Percentiles rank a stretch among this genome's conserved stretches.
phyloP scores from a whole-genome alignment of 2,113 vertebrate genomes.

The Raphicerus campestris region DNA sequence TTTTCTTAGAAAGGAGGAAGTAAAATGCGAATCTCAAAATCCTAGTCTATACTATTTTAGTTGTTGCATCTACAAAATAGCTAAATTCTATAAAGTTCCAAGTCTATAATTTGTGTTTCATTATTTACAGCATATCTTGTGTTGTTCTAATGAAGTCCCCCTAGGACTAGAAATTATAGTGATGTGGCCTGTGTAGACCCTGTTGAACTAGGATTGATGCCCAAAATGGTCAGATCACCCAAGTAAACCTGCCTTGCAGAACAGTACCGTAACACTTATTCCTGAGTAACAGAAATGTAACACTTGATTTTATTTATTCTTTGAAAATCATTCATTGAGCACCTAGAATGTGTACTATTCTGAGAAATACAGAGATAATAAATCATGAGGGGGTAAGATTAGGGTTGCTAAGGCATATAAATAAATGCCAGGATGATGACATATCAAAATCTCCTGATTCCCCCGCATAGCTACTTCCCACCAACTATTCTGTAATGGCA shows the following conservation, averaged over 20 bases:
- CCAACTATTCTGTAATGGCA: no score
- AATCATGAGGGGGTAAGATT: not conserved
- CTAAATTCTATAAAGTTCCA: not conserved
- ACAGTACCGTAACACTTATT: not conserved
- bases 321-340: not conserved
- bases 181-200: no score
- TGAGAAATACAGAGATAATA: not conserved
- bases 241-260: not conserved
- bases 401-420: not conserved
- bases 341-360: not conserved
- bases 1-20: not conserved
- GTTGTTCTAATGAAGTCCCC: not conserved
- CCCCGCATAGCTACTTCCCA: not conserved
- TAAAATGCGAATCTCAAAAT: not conserved
- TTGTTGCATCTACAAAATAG: not conserved
- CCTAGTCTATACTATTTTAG: not conserved
- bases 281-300: not conserved
- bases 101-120: not conserved
- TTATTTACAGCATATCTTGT: not conserved
- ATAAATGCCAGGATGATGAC: not conserved
- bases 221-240: not conserved
- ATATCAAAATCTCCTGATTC: not conserved
- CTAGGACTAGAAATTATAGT: not conserved
- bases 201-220: not conserved
- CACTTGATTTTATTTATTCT: not conserved